Evolutionary conservation across 2,797 vertebrate species (phyloP).

Genomic region (Sitta carolinensis): DNA sequence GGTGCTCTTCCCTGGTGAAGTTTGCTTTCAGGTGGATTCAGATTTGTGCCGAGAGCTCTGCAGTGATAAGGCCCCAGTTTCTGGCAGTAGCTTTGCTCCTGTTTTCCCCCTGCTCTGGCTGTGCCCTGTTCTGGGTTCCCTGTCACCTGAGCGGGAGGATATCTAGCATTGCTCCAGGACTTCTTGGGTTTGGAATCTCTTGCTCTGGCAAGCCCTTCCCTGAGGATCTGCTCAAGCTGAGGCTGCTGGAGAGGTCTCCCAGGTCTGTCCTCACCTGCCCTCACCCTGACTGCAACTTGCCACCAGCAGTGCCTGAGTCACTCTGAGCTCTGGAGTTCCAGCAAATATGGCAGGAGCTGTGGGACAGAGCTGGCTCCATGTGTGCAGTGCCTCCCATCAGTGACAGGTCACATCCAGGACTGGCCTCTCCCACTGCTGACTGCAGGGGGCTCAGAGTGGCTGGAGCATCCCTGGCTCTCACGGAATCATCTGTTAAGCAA

Average conservation of each 20-base stretch:
- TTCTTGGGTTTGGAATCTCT: background rate
- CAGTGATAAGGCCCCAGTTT: accelerated
- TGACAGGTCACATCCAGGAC: background rate
- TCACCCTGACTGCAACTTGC: background rate
- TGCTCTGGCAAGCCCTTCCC: background rate
- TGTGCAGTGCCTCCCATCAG: background rate
- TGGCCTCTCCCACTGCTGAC: background rate
- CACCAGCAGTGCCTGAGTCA: background rate
- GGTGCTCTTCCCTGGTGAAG: background rate
- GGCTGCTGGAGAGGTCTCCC: background rate
- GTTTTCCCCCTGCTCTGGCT: background rate
- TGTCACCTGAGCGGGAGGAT: accelerated
- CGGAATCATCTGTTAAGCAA: accelerated
- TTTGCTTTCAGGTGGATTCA: accelerated
- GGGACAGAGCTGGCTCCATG: background rate
- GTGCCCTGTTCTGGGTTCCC: background rate
- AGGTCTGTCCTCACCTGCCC: accelerated
- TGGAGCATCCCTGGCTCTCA: background rate
- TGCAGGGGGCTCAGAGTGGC: background rate
- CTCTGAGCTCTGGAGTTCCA: background rate
- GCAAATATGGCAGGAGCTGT: background rate
- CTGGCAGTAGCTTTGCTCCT: background rate
- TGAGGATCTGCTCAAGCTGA: background rate
- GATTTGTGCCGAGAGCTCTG: background rate
- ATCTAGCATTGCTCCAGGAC: background rate